Evolutionary conservation across 2,113 vertebrate genomes (phyloP), one percentile per base, ranked within the genome.

Genomic region (Nerophis lumbriciformis): DNA sequence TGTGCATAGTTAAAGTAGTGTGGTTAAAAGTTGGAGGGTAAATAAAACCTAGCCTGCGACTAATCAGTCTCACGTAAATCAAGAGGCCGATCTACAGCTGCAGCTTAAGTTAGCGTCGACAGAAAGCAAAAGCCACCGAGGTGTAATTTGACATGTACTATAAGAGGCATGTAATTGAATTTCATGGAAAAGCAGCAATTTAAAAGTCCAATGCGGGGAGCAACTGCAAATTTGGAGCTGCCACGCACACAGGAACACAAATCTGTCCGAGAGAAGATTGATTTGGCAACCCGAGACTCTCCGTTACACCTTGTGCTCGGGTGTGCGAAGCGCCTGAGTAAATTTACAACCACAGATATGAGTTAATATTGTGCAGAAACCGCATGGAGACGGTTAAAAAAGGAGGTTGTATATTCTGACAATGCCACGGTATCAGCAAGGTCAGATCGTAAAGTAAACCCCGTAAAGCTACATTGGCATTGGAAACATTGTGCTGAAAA

Each of bases 141-240:
- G 77, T 47, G 71, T 71, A 67, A 72, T 76, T 76, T 77, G 76
- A 84, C 85, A 84, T 65, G 69, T 73, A 75, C 59, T 67, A 59
- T 76, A 81, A 85, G 79, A 77, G 78, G 76, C 72, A 75, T 81
- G 79, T 77, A 83, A 87, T 83, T 83, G 76, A 82, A 81, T 85
- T 83, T 77, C 63, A 77, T 68, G 68, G 76, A 82, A 71, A 64
- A 71, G 68, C 68, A 21, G 76, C 69, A 76, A 82, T 82, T 81
- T 83, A 79, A 64, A 72, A 76, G 71, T 64, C 57, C 67, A 72
- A 76, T 58, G 62, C 55, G 19, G 56, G 47, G 64, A 65, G 36
- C 65, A 63, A 68, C 62, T 72, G 65, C 49, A 66, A 58, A 75
- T 70, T 68, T 56, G 38, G 68, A 36, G 53, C 58, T 21, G 61